Base-by-base conservation (phyloP, 2,888 invertebrate species). In the Xylota sylvarum region DNA sequence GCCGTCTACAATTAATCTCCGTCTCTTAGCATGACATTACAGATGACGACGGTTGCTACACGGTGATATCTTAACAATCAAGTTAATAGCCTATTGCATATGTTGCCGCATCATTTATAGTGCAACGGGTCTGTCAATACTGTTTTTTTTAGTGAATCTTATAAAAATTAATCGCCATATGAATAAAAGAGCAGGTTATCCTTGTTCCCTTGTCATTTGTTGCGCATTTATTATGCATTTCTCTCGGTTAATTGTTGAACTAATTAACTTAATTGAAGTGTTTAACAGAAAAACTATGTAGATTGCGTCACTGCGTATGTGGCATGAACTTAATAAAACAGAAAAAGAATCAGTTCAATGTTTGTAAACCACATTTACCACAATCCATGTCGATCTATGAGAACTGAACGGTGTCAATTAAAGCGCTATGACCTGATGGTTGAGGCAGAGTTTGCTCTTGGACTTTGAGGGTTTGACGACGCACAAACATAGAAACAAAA, bases 331-430 rank as follows among this genome's bases (percentile, higher is more conserved):
- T 72, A 79, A 79, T 69, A n/a, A 52, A 32, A 64, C 37, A 55
- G 60, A 55, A 72, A 83, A 60, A 73, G 10, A 81, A 55, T 14
- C 70, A 85, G 85, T 81, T 85, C 81, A 85, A 81, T 77, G 76
- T 77, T 81, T 85, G 76, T 67, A 76, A 77, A 81, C 85, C 85
- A 40, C 85, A 85, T 48, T 67, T 65, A 67, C 76, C 65, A 70
- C 65, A 85, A 67, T 77, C 72, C 72, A 67, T 81, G 85, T 77
- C 85, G 76, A 64, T 52, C 76, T 50, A 52, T 77, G 85, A 48
- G 81, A 81, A 76, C 65, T 30, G 65, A 77, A 65, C 35, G 64
- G 69, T 62, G 69, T n/a, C 70, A 60, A 76, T 35, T 76, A 40
- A 9, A 40, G 67, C 35, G 12, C 74, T 70, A 52, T 43, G 70